Evolutionary conservation across 2,113 vertebrate species (phyloP).

Genomic region (Manacus vitellinus): DNA sequence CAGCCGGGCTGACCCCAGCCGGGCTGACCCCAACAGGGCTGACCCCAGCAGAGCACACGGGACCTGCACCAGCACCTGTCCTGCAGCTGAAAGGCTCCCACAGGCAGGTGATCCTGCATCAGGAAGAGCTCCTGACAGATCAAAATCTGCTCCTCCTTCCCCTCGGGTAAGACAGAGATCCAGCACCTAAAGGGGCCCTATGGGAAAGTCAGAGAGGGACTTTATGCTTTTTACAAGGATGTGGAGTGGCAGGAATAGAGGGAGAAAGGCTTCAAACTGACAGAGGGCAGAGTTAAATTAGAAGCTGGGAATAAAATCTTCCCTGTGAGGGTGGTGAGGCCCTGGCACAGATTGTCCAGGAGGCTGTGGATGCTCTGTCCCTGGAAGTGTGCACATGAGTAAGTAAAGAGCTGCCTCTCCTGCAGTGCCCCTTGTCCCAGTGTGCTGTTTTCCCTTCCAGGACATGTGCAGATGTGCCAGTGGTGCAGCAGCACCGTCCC

Average conservation of each 20-base stretch:
- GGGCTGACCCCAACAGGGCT: neutral
- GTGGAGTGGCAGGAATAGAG: neutral
- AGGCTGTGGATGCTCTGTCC: neutral
- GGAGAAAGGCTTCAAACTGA: neutral
- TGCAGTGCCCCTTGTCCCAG: neutral
- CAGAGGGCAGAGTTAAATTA: neutral
- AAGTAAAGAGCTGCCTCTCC: rapidly evolving
- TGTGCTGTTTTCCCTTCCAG: neutral
- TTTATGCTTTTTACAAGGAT: neutral
- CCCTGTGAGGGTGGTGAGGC: neutral
- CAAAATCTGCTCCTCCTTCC: slow-evolving; percentile 65
- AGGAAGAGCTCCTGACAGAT: slow-evolving; percentile 35
- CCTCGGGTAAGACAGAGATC: slow-evolving; percentile 67
- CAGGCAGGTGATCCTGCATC: neutral
- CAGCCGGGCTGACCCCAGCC: rapidly evolving
- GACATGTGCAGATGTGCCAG: neutral
- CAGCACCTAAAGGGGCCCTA: neutral
- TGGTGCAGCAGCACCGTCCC: neutral
- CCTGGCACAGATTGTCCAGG: neutral
- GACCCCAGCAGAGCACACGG: rapidly evolving
- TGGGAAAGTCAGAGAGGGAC: neutral
- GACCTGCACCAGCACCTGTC: slow-evolving; percentile 25
- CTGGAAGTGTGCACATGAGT: rapidly evolving
- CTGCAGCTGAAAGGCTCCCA: slow-evolving; percentile 61
- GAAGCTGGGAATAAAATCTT: neutral